phyloP scores from a whole-genome alignment of 2,888 invertebrate genomes.

The Epistrophe eligans region DNA sequence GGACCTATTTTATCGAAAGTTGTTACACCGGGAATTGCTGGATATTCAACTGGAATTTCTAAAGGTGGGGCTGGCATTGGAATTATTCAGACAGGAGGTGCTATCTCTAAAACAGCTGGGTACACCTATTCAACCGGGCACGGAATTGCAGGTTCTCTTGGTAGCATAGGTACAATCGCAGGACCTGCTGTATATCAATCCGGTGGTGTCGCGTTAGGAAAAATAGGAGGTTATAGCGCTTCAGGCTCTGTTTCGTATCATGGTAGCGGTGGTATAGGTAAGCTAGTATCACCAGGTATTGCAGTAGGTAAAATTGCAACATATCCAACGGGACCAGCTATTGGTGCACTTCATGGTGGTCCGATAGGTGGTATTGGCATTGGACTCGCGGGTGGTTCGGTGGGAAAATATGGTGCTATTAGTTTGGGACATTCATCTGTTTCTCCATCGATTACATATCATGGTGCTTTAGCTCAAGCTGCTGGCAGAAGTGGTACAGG shows the following conservation, averaged over 20 bases:
- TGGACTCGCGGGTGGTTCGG: slow-evolving; percentile 50
- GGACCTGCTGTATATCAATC: slow-evolving; percentile 54
- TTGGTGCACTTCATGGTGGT: slow-evolving; percentile 79
- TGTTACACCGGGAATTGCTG: slow-evolving; percentile 68
- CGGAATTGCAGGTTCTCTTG: slow-evolving; percentile 34
- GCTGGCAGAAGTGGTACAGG: slow-evolving; percentile 71
- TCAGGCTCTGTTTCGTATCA: slow-evolving; percentile 75
- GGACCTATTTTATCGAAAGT: slow-evolving; percentile 68
- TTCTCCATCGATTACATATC: slow-evolving; percentile 80
- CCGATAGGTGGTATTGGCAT: slow-evolving; percentile 17
- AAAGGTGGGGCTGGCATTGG: slow-evolving; percentile 43
- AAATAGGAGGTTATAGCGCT: slow-evolving; percentile 71
- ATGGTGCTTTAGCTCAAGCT: slow-evolving; percentile 79
- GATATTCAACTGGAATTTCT: slow-evolving; percentile 61
- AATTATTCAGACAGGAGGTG: slow-evolving; percentile 58
- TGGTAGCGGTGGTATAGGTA: slow-evolving; percentile 58
- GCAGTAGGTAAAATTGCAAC: slow-evolving; percentile 63
- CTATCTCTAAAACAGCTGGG: slow-evolving; percentile 61
- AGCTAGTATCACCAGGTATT: slow-evolving; percentile 73
- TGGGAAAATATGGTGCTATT: slow-evolving; percentile 67
- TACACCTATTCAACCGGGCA: slow-evolving; percentile 51
- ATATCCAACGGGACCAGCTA: slow-evolving; percentile 83
- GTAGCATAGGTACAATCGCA: slow-evolving; percentile 16
- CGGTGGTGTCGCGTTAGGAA: slow-evolving; percentile 66
- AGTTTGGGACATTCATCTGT: slow-evolving; percentile 61